Evolutionary conservation across 1,140 invertebrate genomes (phyloP).

Genomic region (Ips typographus): DNA sequence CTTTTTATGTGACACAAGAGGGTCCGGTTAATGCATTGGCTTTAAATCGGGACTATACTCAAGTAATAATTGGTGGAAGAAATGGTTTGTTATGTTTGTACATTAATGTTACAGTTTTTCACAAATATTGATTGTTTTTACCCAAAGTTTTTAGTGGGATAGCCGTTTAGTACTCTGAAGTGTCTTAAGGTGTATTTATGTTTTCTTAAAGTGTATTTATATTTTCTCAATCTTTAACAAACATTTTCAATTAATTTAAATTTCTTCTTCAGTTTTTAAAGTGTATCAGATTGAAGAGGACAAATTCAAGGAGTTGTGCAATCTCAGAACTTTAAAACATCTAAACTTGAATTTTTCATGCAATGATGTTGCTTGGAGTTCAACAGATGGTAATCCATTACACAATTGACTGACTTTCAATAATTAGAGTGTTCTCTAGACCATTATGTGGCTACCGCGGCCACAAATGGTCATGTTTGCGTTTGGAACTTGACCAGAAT

Average conservation of each 20-base stretch:
- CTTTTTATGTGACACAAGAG: slow-evolving; percentile 62
- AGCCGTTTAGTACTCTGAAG: background rate
- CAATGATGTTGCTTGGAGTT: slow-evolving; percentile 94
- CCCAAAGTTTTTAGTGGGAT: background rate
- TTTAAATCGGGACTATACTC: slow-evolving; percentile 82
- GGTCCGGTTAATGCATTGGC: slow-evolving; percentile 89
- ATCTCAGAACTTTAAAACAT: slow-evolving; percentile 86
- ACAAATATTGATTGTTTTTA: background rate
- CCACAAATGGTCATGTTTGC: slow-evolving; percentile 96
- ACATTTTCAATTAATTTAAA: too few species aligned
- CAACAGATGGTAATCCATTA: slow-evolving; percentile 69
- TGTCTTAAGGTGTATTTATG: background rate
- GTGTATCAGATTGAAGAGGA: slow-evolving; percentile 86
- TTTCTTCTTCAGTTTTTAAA: slow-evolving; percentile 79
- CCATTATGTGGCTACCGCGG: slow-evolving; percentile 87
- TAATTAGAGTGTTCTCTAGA: slow-evolving; percentile 56
- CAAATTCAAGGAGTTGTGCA: slow-evolving; percentile 81
- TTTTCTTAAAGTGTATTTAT: too few species aligned
- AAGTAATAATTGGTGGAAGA: slow-evolving; percentile 92
- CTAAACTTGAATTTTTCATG: slow-evolving; percentile 90
- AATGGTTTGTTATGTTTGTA: slow-evolving; percentile 66
- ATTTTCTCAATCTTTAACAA: too few species aligned
- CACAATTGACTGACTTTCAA: slow-evolving; percentile 3
- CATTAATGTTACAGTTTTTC: background rate
- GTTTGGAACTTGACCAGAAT: slow-evolving; percentile 90